A percentile compares a stretch with the other conserved stretches of the same genome.
Evolutionary conservation across 2,888 invertebrate genomes (phyloP).

Genomic region (Meandrusa payeni): DNA sequence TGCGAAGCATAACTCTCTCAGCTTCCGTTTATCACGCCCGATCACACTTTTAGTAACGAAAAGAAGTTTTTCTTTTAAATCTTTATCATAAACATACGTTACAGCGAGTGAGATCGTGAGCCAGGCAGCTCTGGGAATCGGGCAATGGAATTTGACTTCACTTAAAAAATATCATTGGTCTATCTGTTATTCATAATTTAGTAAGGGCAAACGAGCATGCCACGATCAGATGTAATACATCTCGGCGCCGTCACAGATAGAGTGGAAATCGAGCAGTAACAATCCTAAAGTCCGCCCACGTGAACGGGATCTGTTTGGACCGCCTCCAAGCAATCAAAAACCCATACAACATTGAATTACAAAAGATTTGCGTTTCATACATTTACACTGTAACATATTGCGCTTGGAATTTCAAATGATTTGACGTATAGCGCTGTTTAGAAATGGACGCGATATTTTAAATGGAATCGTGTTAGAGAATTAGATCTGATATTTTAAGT

Average conservation of each 20-base stretch:
- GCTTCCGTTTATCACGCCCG: no score
- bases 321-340: constrained; percentile 63
- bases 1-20: no score
- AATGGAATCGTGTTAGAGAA: no score
- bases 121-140: no score
- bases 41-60: no score
- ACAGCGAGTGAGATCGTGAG: no score
- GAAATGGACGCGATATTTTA: background rate
- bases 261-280: background rate
- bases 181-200: background rate
- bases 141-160: no score
- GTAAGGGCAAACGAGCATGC: background rate
- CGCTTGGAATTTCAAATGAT: background rate
- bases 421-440: background rate
- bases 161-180: no score
- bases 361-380: constrained; percentile 39
- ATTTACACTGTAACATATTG: no score
- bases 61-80: no score
- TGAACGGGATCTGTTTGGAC: constrained; percentile 44
- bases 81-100: no score
- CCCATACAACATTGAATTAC: constrained; percentile 45
- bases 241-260: constrained; percentile 4
- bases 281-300: constrained; percentile 34
- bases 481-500: no score
- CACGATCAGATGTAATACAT: background rate